Evolutionary conservation across 1,140 invertebrate species (phyloP).

Genomic region (Drosophila miranda): DNA sequence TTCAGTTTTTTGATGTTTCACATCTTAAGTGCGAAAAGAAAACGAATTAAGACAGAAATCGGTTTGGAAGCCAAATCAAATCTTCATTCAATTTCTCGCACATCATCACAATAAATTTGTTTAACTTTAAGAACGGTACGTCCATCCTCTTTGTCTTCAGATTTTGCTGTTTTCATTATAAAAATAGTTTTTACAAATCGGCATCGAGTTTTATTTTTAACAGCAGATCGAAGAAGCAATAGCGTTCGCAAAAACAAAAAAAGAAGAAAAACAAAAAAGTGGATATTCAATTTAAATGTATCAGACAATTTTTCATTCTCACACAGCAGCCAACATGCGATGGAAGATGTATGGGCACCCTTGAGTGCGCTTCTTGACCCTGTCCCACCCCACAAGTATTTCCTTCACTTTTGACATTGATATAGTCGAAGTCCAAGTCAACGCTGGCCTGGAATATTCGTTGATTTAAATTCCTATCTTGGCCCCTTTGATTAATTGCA

Average conservation of each 20-base stretch:
- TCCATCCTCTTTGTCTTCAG: neutral
- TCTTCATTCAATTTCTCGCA: constrained; percentile 68
- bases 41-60: constrained; percentile 6
- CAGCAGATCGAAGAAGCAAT: constrained; percentile 18
- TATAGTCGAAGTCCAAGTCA: constrained; percentile 5
- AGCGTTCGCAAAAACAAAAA: constrained; percentile 16
- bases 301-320: constrained; percentile 65
- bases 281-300: constrained; percentile 72
- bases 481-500: constrained; percentile 23
- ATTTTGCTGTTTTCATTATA: constrained; percentile 51
- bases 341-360: constrained; percentile 20
- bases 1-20: constrained; percentile 30
- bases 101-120: constrained; percentile 69
- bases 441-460: no score
- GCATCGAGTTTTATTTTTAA: constrained; percentile 58
- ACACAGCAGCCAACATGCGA: constrained; percentile 2
- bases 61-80: constrained; percentile 18
- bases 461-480: constrained; percentile 7
- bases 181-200: constrained; percentile 74
- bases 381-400: constrained; percentile 2
- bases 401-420: constrained; percentile 9
- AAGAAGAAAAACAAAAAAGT: constrained; percentile 10
- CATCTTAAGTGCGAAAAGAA: constrained; percentile 22
- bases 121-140: constrained; percentile 46
- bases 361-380: constrained; percentile 2